phyloP scores from a whole-genome alignment of 30 jellyfish, hydroid and myxozoan species.

The Turritopsis rubra region DNA sequence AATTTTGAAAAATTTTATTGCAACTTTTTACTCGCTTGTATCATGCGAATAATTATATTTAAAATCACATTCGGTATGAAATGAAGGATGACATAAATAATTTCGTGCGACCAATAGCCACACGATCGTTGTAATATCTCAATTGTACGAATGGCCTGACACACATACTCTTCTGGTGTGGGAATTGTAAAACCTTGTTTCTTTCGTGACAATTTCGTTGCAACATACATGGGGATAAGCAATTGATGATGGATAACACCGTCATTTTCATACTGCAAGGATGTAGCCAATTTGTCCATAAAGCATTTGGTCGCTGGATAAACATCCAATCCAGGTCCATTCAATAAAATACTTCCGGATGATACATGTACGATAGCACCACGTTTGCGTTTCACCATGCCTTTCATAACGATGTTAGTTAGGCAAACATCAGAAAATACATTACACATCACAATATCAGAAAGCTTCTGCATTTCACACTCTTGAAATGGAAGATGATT shows the following conservation, averaged over 20 bases:
- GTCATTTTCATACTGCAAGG: neutral
- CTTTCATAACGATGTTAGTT: conserved; percentile 15
- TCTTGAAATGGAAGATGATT: conserved; percentile 10
- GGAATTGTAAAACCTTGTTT: conserved; percentile 19
- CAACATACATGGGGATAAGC: conserved; percentile 28
- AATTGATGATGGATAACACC: conserved; percentile 30
- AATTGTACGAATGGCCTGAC: conserved; percentile 24
- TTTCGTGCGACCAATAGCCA: conserved; percentile 25
- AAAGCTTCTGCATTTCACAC: conserved; percentile 2
- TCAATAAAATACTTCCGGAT: conserved; percentile 16
- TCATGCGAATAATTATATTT: neutral
- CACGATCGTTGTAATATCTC: conserved; percentile 21
- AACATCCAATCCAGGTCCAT: neutral
- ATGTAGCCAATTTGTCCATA: conserved; percentile 13
- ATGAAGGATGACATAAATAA: neutral
- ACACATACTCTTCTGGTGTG: conserved; percentile 21
- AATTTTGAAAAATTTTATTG: neutral
- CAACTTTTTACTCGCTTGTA: neutral
- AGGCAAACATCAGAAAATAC: conserved; percentile 7
- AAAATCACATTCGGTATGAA: neutral
- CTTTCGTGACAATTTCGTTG: conserved; percentile 20
- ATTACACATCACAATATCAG: conserved; percentile 6
- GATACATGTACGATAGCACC: conserved; percentile 31
- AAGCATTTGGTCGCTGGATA: conserved; percentile 13
- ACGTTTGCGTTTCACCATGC: conserved; percentile 15